Conservation (phyloP, 2,888 invertebrate species). For the Rhagium mordax region DNA sequence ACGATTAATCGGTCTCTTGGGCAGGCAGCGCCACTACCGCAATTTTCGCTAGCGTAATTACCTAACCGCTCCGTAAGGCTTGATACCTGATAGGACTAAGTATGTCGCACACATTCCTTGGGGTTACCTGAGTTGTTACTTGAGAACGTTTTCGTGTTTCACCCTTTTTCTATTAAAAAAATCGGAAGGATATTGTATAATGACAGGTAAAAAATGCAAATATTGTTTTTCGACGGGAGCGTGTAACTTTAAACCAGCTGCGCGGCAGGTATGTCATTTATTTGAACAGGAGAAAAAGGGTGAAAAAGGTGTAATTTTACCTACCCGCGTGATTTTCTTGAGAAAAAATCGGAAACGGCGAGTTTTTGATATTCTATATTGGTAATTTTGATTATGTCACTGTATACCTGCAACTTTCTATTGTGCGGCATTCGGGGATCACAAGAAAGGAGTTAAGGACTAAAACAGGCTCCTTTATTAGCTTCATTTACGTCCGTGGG, state of each 20-base stretch:
- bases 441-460: not conserved
- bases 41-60: not conserved
- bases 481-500: not conserved
- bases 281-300: conserved; percentile 37
- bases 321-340: conserved; percentile 21
- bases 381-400: conserved; percentile 8
- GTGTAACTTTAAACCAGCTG: conserved; percentile 41
- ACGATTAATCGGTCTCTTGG: too few relatives aligned
- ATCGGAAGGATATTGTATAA: conserved; percentile 45
- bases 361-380: not conserved
- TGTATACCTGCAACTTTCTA: not conserved
- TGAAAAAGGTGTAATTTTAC: conserved; percentile 20
- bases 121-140: conserved; percentile 48
- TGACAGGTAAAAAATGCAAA: conserved; percentile 54
- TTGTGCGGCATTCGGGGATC: not conserved
- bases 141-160: conserved; percentile 46
- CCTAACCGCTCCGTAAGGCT: conserved; percentile 30
- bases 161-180: conserved; percentile 49
- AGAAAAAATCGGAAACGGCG: conserved; percentile 3
- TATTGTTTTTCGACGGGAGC: conserved; percentile 39
- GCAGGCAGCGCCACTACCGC: not conserved
- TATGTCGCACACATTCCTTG: conserved; percentile 50
- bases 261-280: conserved; percentile 36
- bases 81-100: conserved; percentile 50
- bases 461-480: not conserved